Conservation (phyloP, 2,797 vertebrate genomes). For the Cossypha caffra region DNA sequence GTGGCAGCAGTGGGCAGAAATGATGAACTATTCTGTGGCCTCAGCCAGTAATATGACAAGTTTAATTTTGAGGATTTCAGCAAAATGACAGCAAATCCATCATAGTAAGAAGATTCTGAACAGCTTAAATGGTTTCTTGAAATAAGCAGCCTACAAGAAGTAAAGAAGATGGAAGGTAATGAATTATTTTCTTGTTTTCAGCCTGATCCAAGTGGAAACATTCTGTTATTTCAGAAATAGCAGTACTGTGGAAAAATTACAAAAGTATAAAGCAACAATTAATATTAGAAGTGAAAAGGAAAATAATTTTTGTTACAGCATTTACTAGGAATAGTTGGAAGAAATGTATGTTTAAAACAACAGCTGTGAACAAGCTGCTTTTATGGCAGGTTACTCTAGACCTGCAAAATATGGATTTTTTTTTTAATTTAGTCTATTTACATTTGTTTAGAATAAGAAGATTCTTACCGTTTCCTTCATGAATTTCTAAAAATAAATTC, state of each 20-base stretch:
- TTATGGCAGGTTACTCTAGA: background rate
- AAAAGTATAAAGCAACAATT: background rate
- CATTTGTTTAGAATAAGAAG: background rate
- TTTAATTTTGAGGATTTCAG: background rate
- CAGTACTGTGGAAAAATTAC: background rate
- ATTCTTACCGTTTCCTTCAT: background rate
- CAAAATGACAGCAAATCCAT: background rate
- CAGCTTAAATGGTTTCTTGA: background rate
- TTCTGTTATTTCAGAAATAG: background rate
- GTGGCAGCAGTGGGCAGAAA: background rate
- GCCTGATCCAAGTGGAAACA: background rate
- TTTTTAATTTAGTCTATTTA: background rate
- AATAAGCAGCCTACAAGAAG: background rate
- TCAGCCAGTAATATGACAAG: background rate
- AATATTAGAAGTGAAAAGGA: background rate
- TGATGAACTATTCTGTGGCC: background rate
- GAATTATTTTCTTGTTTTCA: background rate
- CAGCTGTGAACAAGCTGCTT: background rate
- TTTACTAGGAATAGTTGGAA: background rate
- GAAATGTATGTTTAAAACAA: background rate
- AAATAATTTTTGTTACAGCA: background rate
- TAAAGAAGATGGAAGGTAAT: background rate
- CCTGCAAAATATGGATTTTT: background rate
- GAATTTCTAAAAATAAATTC: background rate
- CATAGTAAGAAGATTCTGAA: background rate